Evolutionary conservation across 1,140 invertebrate species (phyloP), one percentile per base, ranked within the genome.

Genomic region (Drosophila nikananu): DNA sequence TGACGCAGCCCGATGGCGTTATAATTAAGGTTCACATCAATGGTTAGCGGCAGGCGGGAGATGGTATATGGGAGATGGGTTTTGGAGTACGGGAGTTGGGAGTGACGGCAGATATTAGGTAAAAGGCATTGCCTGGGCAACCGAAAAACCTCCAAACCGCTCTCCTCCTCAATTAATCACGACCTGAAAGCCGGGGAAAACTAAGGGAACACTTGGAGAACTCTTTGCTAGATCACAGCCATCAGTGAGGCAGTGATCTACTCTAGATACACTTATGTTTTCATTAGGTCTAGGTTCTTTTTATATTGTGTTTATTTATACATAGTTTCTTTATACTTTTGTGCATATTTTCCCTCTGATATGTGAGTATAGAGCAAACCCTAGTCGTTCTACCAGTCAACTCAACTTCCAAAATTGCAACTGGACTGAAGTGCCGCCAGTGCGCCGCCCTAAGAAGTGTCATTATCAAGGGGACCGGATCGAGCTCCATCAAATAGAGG

Each of bases 1-100:
- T 87, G 83, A 87, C 71, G 84, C 83, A 87, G 71, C 65, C 80
- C 83, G 72, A 87, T 87, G 80, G 83, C 83, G 80, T 87, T 87
- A 87, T 87, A 87, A 87, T 87, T 87, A 89, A 83, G 83, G 83
- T 86, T 77, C 58, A 68, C 83, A 79, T 82, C 68, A 67, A 81
- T 81, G 73, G 54, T 32, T 54, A 55, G 42, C 46, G 48, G 75
- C 46, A 58, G 25, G 25, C 42, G 52, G 62, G 35, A 12, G 25
- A 44, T 12, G 8, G 19, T 12, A 74, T 52, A 80, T 82, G 46
- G 49, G 13, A 19, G 49, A 51, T 66, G 68, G 35, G 21, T 23
- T 25, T 37, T 30, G 62, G 66, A 59, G 41, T 7, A 44, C 42
- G 9, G 12, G 44, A 78, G 61, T 86, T 87, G 48, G 49, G 25